Percentiles rank a stretch among this genome's conserved stretches.
phyloP scores from a whole-genome alignment of 1,140 invertebrate genomes.

The Trigoniulus corallinus region DNA sequence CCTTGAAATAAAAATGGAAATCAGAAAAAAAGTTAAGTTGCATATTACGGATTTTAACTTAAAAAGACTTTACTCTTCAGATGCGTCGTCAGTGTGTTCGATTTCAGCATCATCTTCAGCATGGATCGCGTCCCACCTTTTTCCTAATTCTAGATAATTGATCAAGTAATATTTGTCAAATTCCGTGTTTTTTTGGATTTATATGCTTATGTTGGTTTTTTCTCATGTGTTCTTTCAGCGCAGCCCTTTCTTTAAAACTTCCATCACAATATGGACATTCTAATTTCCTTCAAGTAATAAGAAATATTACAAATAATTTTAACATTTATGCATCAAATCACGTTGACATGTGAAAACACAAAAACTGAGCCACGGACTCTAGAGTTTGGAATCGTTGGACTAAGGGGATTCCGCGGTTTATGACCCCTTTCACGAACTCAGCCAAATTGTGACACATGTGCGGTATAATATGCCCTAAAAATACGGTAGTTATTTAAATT shows the following conservation, averaged over 20 bases:
- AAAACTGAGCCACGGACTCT: no score
- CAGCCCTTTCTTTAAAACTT: conserved; percentile 57
- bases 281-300: conserved; percentile 26
- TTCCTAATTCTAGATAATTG: conserved; percentile 30
- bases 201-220: conserved; percentile 84
- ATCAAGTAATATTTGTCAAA: conserved; percentile 81
- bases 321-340: no score
- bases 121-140: neutral
- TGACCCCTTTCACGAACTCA: no score
- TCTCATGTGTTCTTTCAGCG: conserved; percentile 84
- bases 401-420: no score
- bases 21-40: no score
- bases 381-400: no score
- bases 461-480: no score
- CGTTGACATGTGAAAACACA: no score
- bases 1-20: no score
- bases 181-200: conserved; percentile 58
- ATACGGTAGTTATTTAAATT: no score
- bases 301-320: conserved; percentile 9
- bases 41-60: no score
- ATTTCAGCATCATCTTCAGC: conserved; percentile 10
- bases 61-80: conserved; percentile 14
- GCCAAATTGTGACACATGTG: no score
- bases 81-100: conserved; percentile 2
- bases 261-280: conserved; percentile 79